Percentiles rank a stretch among this genome's conserved stretches.
phyloP scores from a whole-genome alignment of 2,888 invertebrate species.

The Thysanoteuthis rhombus region DNA sequence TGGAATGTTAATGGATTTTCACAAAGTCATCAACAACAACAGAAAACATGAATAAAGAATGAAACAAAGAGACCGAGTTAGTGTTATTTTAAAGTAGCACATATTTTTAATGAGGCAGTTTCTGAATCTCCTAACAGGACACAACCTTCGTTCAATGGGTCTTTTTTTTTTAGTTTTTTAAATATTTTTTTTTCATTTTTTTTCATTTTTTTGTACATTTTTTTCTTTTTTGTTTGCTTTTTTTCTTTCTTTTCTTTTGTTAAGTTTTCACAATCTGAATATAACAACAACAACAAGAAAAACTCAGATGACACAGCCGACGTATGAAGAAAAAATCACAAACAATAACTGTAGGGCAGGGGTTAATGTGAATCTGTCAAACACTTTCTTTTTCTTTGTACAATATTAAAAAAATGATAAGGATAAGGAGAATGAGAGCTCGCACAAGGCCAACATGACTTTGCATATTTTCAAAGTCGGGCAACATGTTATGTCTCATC shows the following conservation, averaged over 20 bases:
- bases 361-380: neutral
- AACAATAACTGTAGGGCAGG: neutral
- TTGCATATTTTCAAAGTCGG: neutral
- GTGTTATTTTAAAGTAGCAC: neutral
- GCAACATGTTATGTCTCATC: neutral
- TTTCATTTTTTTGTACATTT: neutral
- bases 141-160: neutral
- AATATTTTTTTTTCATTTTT: neutral
- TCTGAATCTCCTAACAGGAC: slow-evolving; percentile 12
- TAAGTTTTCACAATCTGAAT: neutral
- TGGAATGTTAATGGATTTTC: too few relatives aligned
- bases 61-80: neutral
- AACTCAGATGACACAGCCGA: neutral
- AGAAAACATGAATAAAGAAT: neutral
- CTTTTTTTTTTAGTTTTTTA: neutral
- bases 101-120: slow-evolving; percentile 12
- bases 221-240: neutral
- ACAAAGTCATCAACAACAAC: too few relatives aligned
- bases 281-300: slow-evolving; percentile 12
- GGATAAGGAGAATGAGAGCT: neutral
- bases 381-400: neutral
- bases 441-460: neutral
- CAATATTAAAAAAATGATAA: neutral
- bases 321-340: slow-evolving; percentile 12
- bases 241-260: neutral